These are phyloP conservation scores for Episyrphus balteatus DNA, from an alignment of 1,140 invertebrate species.

Conservation along the genomic window DNA sequence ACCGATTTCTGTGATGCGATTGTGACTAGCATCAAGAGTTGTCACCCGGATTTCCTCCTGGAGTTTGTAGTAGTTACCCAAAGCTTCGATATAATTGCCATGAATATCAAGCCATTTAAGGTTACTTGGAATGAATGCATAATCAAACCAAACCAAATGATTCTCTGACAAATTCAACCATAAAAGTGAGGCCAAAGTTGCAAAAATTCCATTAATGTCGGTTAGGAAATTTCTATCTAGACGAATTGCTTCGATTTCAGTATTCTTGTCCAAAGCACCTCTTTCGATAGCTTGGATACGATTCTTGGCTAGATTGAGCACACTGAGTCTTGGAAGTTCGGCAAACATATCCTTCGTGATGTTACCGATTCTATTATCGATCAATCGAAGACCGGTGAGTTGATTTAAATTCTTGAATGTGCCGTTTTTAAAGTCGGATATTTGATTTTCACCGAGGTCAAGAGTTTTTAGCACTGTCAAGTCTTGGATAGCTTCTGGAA, in stretches of 20 bases:
- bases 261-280: constrained; percentile 61
- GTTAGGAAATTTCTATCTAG: constrained; percentile 67
- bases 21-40: constrained; percentile 70
- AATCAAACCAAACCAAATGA: constrained; percentile 68
- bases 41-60: constrained; percentile 49
- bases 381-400: constrained; percentile 64
- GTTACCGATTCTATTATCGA: constrained; percentile 70
- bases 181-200: constrained; percentile 56
- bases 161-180: constrained; percentile 81
- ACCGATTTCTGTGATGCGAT: constrained; percentile 58
- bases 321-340: constrained; percentile 59
- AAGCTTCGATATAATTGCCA: constrained; percentile 61
- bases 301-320: constrained; percentile 73
- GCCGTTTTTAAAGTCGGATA: constrained; percentile 59
- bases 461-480: constrained; percentile 65
- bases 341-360: constrained; percentile 59
- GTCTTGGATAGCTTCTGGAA: constrained; percentile 64
- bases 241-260: constrained; percentile 64
- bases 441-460: constrained; percentile 70
- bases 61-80: constrained; percentile 60
- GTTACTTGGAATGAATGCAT: constrained; percentile 61
- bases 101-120: constrained; percentile 75
- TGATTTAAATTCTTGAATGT: constrained; percentile 63
- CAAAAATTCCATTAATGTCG: constrained; percentile 66
- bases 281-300: constrained; percentile 62